Conservation (phyloP, 1,140 invertebrate genomes). For the Cryptotermes secundus region DNA sequence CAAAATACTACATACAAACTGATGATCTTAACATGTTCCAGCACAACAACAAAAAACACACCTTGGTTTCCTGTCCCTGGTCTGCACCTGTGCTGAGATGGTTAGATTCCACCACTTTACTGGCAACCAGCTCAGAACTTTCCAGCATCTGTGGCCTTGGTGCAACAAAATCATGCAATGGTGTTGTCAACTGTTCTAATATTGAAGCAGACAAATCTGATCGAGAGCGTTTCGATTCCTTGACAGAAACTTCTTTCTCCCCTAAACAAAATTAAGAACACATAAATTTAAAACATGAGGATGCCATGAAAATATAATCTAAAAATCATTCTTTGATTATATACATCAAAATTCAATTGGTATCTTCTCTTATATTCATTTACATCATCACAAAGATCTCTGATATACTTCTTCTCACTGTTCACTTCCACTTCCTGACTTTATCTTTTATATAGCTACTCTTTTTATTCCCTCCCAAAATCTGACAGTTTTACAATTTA, state of each 20-base stretch:
- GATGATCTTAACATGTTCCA: background rate
- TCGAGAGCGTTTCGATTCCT: conserved; percentile 58
- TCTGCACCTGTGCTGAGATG: conserved; percentile 34
- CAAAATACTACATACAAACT: no score
- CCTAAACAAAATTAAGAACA: conserved; percentile 37
- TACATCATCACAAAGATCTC: no score
- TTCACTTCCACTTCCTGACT: no score
- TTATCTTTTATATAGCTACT: no score
- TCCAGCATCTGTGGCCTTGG: conserved; percentile 10
- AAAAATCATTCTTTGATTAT: no score
- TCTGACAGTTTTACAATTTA: no score
- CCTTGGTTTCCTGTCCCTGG: conserved; percentile 38
- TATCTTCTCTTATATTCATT: no score
- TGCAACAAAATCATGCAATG: conserved; percentile 55
- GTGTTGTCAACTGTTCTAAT: conserved; percentile 64
- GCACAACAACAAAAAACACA: conserved; percentile 29
- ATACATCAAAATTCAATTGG: no score
- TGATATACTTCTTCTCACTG: no score
- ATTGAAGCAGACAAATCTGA: conserved; percentile 64
- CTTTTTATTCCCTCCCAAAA: no score
- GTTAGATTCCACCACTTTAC: conserved; percentile 22
- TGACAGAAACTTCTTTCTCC: conserved; percentile 57
- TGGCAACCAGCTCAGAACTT: background rate
- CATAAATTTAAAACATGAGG: no score
- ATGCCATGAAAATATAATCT: no score